Conservation (phyloP, 2,113 vertebrate species). For the Oriolus oriolus region DNA sequence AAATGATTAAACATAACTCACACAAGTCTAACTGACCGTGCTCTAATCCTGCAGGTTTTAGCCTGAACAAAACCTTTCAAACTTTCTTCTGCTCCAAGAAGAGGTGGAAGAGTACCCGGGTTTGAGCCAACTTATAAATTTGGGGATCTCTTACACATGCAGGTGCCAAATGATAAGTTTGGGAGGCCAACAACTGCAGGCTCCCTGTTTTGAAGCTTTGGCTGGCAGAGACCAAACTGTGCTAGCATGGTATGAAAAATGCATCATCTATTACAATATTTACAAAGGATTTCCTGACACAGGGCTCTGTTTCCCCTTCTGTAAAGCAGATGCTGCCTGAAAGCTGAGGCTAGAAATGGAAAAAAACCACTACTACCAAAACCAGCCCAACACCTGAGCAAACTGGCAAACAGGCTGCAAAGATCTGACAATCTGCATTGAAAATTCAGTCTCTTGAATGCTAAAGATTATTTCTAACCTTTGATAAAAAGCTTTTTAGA, state of each 20-base stretch:
- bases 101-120: not conserved
- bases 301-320: not conserved
- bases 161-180: not conserved
- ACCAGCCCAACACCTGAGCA: not conserved
- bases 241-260: not conserved
- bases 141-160: not conserved
- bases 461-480: conserved; percentile 8
- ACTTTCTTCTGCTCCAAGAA: not conserved
- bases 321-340: not conserved
- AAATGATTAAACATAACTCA: not conserved
- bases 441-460: not conserved
- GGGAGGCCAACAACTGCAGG: not conserved
- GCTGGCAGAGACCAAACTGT: not conserved
- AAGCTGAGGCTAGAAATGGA: not conserved
- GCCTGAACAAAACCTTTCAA: not conserved
- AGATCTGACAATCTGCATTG: not conserved
- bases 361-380: not conserved
- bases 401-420: not conserved
- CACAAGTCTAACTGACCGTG: not conserved
- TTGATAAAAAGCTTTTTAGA: not conserved
- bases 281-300: not conserved
- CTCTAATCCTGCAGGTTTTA: not conserved
- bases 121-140: not conserved
- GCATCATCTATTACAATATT: not conserved
- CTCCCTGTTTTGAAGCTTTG: not conserved